Conservation (phyloP, 2,888 invertebrate species). For the Mythimna vitellina region DNA sequence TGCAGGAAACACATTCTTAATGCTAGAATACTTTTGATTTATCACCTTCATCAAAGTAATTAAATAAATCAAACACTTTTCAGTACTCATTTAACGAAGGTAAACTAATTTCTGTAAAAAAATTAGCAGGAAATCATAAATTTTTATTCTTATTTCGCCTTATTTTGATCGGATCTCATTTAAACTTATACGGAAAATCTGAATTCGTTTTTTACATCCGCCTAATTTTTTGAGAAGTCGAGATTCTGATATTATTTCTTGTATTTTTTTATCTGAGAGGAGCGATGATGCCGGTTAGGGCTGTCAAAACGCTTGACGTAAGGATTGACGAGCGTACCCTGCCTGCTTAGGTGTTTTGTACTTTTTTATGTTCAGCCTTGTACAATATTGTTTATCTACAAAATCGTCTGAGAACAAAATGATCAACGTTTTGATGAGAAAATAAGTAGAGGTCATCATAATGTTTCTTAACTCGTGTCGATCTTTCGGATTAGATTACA, state of each 20-base stretch:
- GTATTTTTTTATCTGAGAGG: conserved; percentile 76
- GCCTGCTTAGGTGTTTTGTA: conserved; percentile 80
- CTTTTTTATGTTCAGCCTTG: conserved; percentile 81
- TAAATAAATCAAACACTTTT: conserved; percentile 14
- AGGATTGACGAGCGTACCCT: conserved; percentile 88
- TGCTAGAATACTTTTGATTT: no score
- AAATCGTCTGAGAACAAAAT: conserved; percentile 71
- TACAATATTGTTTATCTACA: conserved; percentile 81
- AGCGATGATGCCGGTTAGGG: conserved; percentile 88
- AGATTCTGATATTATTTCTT: conserved; percentile 73
- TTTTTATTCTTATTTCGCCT: conserved; percentile 23
- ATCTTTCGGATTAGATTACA: conserved; percentile 33
- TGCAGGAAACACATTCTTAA: background rate
- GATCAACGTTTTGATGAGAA: conserved; percentile 57
- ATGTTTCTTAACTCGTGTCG: conserved; percentile 31
- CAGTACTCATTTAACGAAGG: conserved; percentile 2
- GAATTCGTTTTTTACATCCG: conserved; percentile 60
- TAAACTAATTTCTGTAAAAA: conserved; percentile 15
- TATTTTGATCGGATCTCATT: conserved; percentile 48
- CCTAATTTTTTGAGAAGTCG: conserved; percentile 62
- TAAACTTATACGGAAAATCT: conserved; percentile 48
- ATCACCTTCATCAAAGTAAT: background rate
- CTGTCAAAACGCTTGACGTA: conserved; percentile 89
- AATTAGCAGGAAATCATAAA: conserved; percentile 37
- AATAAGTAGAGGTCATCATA: conserved; percentile 56